These are phyloP conservation scores for Catharus bicknelli DNA, from an alignment of 2,113 vertebrate species.

Conservation along the genomic window DNA sequence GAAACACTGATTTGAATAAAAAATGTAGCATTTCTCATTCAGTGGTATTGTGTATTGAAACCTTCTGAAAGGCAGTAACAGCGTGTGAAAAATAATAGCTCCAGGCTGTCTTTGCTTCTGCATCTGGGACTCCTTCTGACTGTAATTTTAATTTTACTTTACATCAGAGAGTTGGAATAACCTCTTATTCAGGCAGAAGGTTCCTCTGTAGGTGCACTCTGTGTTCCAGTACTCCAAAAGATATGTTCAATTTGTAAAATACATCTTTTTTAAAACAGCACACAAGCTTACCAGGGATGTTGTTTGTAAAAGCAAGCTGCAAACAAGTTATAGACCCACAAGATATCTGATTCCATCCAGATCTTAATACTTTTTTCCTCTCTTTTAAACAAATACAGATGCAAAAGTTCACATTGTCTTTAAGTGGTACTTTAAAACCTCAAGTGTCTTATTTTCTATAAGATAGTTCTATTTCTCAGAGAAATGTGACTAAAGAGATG, in stretches of 20 bases:
- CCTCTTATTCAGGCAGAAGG: background rate
- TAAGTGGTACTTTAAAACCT: background rate
- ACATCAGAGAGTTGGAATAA: background rate
- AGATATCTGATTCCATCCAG: background rate
- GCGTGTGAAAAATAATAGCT: background rate
- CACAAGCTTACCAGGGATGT: background rate
- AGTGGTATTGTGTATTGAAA: background rate
- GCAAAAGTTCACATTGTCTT: background rate
- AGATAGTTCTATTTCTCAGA: background rate
- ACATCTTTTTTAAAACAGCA: background rate
- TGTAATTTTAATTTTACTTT: conserved; percentile 28
- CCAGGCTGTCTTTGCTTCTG: background rate
- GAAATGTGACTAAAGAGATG: background rate
- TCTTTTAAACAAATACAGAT: background rate
- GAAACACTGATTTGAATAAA: background rate
- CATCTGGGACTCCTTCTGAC: background rate
- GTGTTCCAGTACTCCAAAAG: background rate
- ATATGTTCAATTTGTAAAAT: background rate
- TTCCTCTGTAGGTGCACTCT: background rate
- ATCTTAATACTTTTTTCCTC: background rate
- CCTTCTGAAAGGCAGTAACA: background rate
- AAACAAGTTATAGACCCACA: background rate
- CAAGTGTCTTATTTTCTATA: background rate
- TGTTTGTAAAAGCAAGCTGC: background rate
- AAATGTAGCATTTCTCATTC: background rate